phyloP scores from a whole-genome alignment of 2,888 invertebrate species.

The Synergus japonicus region DNA sequence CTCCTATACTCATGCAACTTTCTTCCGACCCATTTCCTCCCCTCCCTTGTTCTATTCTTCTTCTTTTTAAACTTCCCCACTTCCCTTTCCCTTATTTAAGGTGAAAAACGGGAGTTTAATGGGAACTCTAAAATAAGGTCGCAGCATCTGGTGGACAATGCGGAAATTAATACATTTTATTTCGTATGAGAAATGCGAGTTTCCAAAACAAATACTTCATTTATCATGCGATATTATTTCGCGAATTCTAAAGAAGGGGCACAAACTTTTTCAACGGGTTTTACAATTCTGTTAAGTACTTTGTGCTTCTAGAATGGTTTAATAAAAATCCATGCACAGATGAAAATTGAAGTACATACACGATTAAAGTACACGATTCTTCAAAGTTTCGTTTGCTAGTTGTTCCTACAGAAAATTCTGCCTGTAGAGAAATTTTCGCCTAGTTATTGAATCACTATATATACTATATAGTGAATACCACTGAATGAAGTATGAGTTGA shows the following conservation, averaged over 20 bases:
- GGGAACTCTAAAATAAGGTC: slow-evolving; percentile 1
- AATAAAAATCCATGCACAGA: not conserved
- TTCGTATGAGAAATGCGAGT: not conserved
- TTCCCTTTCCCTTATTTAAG: not conserved
- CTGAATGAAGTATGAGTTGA: not conserved
- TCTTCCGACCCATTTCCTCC: not conserved
- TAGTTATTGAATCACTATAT: no score
- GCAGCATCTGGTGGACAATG: not conserved
- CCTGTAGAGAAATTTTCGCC: no score
- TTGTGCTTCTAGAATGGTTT: not conserved
- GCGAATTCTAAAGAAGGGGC: not conserved
- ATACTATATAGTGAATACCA: no score
- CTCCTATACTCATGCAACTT: slow-evolving; percentile 15
- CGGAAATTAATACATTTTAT: slow-evolving; percentile 11
- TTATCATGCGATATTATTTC: not conserved
- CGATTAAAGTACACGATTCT: no score
- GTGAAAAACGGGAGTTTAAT: slow-evolving; percentile 28
- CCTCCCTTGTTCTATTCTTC: not conserved
- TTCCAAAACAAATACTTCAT: not conserved
- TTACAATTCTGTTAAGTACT: not conserved
- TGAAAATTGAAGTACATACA: no score
- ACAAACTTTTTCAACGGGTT: not conserved
- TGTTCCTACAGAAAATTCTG: no score
- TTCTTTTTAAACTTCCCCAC: slow-evolving; percentile 6
- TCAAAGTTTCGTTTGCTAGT: no score